Evolutionary conservation across 1,140 invertebrate species (phyloP).

Genomic region (Hypsibius dujardini): DNA sequence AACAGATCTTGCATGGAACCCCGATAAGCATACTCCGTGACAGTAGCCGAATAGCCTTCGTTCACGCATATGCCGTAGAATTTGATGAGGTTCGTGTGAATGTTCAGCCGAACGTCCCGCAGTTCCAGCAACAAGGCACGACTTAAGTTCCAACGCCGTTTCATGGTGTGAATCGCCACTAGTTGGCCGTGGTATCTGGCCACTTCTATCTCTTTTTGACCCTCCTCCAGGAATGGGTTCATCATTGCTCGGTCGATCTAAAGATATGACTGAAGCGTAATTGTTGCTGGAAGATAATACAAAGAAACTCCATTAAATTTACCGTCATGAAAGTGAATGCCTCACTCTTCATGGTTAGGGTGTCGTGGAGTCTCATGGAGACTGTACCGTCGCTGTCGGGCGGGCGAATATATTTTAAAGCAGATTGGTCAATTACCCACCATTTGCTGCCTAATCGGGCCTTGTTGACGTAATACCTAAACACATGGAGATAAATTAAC

Average conservation of each 20-base stretch:
- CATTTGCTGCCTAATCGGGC: neutral
- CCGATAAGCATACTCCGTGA: neutral
- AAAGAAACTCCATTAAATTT: too few relatives aligned
- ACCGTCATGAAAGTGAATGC: too few relatives aligned
- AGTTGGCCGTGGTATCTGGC: neutral
- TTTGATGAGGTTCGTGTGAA: neutral
- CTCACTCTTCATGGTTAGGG: too few relatives aligned
- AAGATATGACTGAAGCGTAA: too few relatives aligned
- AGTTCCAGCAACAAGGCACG: neutral
- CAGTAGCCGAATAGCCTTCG: neutral
- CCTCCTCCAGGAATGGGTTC: too few relatives aligned
- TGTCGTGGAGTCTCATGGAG: too few relatives aligned
- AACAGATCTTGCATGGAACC: neutral
- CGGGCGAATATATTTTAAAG: too few relatives aligned
- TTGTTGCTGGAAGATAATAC: too few relatives aligned
- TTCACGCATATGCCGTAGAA: neutral
- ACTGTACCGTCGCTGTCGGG: too few relatives aligned
- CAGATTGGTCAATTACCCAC: neutral
- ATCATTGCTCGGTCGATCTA: too few relatives aligned
- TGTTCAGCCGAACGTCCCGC: neutral
- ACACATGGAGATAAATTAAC: neutral
- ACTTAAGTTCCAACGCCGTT: neutral
- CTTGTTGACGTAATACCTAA: slow-evolving; percentile 14
- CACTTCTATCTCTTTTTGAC: neutral
- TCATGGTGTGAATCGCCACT: neutral